Conservation (phyloP, 2,113 vertebrate genomes). For the Gallinago jamesoni region DNA sequence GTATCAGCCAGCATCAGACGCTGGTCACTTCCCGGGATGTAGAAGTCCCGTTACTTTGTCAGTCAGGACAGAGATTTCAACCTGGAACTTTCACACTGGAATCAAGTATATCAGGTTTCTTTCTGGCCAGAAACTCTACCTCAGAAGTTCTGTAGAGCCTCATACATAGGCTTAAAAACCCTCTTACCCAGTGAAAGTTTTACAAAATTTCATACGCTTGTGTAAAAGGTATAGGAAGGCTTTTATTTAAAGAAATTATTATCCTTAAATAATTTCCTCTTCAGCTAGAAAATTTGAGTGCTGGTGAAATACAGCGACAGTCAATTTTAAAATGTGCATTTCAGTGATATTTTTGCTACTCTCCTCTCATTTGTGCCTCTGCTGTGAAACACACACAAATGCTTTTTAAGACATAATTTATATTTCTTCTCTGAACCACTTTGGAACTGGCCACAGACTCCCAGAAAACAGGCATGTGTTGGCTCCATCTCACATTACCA, state of each 20-base stretch:
- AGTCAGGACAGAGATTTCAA: neutral
- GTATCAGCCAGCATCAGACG: neutral
- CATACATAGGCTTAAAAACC: neutral
- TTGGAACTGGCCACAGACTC: neutral
- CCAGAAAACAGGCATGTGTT: neutral
- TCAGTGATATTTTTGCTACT: neutral
- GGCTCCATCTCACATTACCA: neutral
- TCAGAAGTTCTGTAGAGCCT: neutral
- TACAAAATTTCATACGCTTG: neutral
- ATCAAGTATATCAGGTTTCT: neutral
- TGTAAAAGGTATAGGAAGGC: neutral
- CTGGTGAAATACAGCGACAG: neutral
- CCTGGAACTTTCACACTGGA: neutral
- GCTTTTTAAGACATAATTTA: neutral
- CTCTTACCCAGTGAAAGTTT: neutral
- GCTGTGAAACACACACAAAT: neutral
- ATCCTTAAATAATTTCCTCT: neutral
- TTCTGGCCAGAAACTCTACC: neutral
- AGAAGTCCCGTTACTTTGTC: neutral
- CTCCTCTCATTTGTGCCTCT: slow-evolving; percentile 33
- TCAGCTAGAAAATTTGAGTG: neutral
- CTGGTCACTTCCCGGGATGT: neutral
- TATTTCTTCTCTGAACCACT: neutral
- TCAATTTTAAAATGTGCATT: neutral
- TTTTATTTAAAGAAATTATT: neutral